Conservation (phyloP, 1,140 invertebrate species). For the Drosophila orosa region DNA sequence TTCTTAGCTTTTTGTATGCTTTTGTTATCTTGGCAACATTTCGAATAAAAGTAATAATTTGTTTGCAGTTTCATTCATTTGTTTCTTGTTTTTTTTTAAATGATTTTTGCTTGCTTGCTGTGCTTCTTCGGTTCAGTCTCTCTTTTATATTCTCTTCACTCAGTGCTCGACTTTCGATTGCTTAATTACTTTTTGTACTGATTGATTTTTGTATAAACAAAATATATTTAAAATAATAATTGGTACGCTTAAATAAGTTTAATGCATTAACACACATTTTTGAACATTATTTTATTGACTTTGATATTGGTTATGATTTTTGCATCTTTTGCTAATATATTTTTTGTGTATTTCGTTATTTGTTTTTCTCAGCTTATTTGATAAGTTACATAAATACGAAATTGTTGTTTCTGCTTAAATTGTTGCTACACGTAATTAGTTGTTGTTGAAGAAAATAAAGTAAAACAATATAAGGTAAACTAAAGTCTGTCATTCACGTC, state of each 20-base stretch:
- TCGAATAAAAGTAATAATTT: conserved; percentile 29
- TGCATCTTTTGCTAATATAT: conserved; percentile 73
- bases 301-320: conserved; percentile 73
- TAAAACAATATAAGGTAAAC: conserved; percentile 42
- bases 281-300: conserved; percentile 82
- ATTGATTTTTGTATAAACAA: conserved; percentile 65
- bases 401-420: conserved; percentile 53
- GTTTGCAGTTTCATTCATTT: conserved; percentile 31
- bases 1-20: conserved; percentile 22
- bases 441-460: conserved; percentile 20
- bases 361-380: conserved; percentile 69
- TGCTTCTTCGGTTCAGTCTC: conserved; percentile 29
- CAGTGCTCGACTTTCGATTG: conserved; percentile 29
- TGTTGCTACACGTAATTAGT: conserved; percentile 49
- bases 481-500: conserved; percentile 56
- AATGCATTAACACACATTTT: conserved; percentile 80
- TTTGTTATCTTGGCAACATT: conserved; percentile 19
- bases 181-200: conserved; percentile 58
- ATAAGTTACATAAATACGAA: conserved; percentile 68
- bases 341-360: conserved; percentile 68
- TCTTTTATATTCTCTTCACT: conserved; percentile 33
- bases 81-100: conserved; percentile 17
- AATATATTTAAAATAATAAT: conserved; percentile 77
- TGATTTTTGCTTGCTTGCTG: conserved; percentile 15
- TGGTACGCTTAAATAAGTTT: conserved; percentile 75